A percentile compares a stretch with the other conserved stretches of the same genome.
These are phyloP conservation scores for Aurelia coerulea DNA, from an alignment of 30 jellyfish, hydroid and myxozoan species.

Conservation along the genomic window DNA sequence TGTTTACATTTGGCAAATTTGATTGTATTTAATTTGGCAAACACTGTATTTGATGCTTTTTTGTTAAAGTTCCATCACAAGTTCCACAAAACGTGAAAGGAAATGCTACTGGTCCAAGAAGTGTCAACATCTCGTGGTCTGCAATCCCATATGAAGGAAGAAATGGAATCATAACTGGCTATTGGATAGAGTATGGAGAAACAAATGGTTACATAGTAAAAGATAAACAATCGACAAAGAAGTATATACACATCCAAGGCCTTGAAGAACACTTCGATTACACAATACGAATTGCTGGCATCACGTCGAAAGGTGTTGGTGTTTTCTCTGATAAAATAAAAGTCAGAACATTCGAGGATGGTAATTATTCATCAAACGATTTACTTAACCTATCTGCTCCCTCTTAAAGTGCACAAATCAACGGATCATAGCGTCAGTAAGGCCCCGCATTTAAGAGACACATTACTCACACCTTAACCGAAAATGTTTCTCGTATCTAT, in stretches of 20 bases:
- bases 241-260: neutral
- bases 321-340: neutral
- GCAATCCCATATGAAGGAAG: slow-evolving; percentile 26
- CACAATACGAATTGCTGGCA: slow-evolving; percentile 20
- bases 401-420: no score
- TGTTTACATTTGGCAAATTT: no score
- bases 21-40: neutral
- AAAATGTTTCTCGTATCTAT: no score
- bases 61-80: slow-evolving; percentile 13
- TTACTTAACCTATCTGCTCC: no score
- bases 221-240: neutral
- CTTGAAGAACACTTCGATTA: slow-evolving; percentile 31
- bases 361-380: neutral
- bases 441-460: no score
- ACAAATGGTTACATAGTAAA: slow-evolving; percentile 9
- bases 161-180: slow-evolving; percentile 16
- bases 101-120: slow-evolving; percentile 7
- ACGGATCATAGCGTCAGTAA: no score
- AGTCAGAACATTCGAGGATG: slow-evolving; percentile 31
- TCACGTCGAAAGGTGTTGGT: slow-evolving; percentile 34
- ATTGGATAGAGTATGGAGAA: slow-evolving; percentile 13
- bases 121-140: slow-evolving; percentile 17
- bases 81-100: slow-evolving; percentile 28
- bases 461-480: no score
- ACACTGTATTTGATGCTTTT: neutral